Evolutionary conservation across 2,113 vertebrate genomes (phyloP), one percentile per base, ranked within the genome.

Genomic region (Psittacula cyanocephala): DNA sequence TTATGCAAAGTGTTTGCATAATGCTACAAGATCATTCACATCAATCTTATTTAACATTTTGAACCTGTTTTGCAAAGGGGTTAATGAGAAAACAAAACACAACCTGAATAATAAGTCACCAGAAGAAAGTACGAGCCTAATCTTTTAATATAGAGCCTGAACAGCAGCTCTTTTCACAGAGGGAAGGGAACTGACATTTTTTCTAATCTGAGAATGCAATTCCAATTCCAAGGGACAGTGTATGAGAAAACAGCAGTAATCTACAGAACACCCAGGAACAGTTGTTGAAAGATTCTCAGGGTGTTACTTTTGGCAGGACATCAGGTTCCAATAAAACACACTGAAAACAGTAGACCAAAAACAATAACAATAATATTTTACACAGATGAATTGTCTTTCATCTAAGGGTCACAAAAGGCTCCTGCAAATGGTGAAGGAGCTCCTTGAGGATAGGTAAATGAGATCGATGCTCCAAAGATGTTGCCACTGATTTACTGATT

Each of bases 221-320:
- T 95, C 88, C 64, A 92, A 91, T 94, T 95, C 88, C 64, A 92
- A 91, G 72, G 93, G 91, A 89, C 83, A 79, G 81, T 9, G 81
- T 33, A 94, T 84, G 80, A 96, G 88, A 83, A 96, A 96, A 91
- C 80, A 97, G 77, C 81, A 87, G 25, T 81, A 81, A 95, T 88
- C 87, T 84, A 87, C 90, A 94, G 95, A 95, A 93, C 95, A 96
- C 95, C 95, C 96, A 97, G 96, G 83, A 96, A 94, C 81, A 69
- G 77, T 92, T 89, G 88, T 52, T 92, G 91, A 94, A 95, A 95
- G 92, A 92, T 85, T 96, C 95, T 59, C 81, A 80, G 96, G 88
- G 96, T 96, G 92, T 96, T 92, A 84, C 91, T 91, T 94, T 76
- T 96, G 96, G 95, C 95, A 96, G 96, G 93, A 96, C 96, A 95